Conservation (phyloP, 1,140 invertebrate species). For the Brachystomella parvula region DNA sequence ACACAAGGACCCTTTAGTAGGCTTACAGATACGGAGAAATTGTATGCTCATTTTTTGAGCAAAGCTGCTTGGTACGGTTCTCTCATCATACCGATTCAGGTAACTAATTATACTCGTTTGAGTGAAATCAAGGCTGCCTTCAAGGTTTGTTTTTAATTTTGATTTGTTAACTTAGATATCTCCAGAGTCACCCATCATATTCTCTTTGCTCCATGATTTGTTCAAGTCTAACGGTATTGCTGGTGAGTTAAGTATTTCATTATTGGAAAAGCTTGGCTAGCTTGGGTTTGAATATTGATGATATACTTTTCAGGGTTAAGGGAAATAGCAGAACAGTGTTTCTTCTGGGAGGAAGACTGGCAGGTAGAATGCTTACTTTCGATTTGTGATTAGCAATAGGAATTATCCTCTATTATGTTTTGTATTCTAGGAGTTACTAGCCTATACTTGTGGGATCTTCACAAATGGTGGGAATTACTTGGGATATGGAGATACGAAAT, state of each 20-base stretch:
- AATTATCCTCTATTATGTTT: constrained; percentile 5
- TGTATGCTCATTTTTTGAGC: constrained; percentile 85
- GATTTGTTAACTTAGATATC: constrained; percentile 47
- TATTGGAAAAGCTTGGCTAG: background rate
- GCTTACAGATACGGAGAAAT: constrained; percentile 69
- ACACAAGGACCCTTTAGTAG: constrained; percentile 71
- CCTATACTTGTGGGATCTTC: constrained; percentile 73
- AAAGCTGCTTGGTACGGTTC: constrained; percentile 79
- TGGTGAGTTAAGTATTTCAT: background rate
- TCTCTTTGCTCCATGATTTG: constrained; percentile 71
- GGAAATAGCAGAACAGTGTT: constrained; percentile 52
- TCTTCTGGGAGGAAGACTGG: constrained; percentile 71
- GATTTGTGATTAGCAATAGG: background rate
- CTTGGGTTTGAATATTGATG: background rate
- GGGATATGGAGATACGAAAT: constrained; percentile 87
- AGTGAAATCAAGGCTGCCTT: background rate
- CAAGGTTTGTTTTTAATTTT: background rate
- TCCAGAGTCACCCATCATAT: constrained; percentile 79
- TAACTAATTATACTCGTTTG: constrained; percentile 43
- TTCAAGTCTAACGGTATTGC: constrained; percentile 61
- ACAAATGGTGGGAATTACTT: constrained; percentile 89
- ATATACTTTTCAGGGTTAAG: constrained; percentile 50
- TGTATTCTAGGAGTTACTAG: constrained; percentile 62
- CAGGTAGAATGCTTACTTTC: constrained; percentile 50
- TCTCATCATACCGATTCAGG: constrained; percentile 74